Evolutionary conservation across 2,113 vertebrate species (phyloP), one percentile per base, ranked within the genome.

Genomic region (Cololabis saira): DNA sequence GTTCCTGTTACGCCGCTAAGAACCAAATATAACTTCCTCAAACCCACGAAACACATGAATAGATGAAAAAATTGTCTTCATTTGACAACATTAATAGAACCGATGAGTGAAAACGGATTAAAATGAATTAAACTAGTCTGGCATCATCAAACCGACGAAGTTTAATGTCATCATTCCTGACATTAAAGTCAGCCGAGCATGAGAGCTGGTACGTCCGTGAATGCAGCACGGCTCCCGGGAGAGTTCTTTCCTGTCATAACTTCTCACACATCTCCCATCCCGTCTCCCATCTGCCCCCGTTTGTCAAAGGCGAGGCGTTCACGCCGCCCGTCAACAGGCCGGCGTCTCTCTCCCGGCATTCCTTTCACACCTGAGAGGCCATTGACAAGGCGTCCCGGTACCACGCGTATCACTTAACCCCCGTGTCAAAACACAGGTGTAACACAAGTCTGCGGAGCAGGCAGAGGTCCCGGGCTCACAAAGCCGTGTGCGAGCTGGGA

Each of bases 331-430:
- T 21, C 49, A 2, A 47, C 52, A 57, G 49, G 47, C 61, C 24
- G 24, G n/a, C 24, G 1, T 67, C 13, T 13, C 3, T 17, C 12
- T 49, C 12, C 22, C 33, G 12, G 17, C 33, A 3, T 66, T 60
- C 54, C 56, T 47, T 70, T 57, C 81, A 73, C 76, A 76, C 82
- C 84, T 67, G 78, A 85, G 67, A 79, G 78, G 56, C 80, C 63
- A 66, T 83, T 82, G 77, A 83, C 61, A 49, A 33, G 27, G 72
- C 18, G 57, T 81, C 72, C 70, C 49, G 55, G 85, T 81, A 85
- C 78, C 87, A 85, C 76, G 58, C 61, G 68, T 83, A 88, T 90
- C 87, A 85, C 86, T 89, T 89, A 89, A 90, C 88, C 87, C 87
- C 54, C 27, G 42, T 90, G 88, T 90, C 82, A 88, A 85, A 88